Percentiles rank a stretch among this genome's conserved stretches.
These are phyloP conservation scores for Micromys minutus DNA, from an alignment of 2,113 vertebrate genomes.

Conservation along the genomic window DNA sequence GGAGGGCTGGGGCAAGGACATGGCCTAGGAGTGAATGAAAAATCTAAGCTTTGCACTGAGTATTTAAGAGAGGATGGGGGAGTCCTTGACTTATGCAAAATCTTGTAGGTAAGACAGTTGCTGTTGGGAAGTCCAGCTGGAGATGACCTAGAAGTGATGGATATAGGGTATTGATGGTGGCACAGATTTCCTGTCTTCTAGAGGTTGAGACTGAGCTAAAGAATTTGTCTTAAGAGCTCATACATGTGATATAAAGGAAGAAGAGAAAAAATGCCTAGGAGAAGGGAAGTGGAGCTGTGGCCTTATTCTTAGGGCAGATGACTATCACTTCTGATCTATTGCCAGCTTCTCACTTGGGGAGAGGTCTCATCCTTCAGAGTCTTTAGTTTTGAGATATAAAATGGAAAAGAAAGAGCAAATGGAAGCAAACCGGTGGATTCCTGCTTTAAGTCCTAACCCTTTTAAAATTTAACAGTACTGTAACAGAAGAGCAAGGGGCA, in stretches of 20 bases:
- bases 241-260: neutral
- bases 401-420: neutral
- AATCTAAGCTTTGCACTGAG: neutral
- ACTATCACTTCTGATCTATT: neutral
- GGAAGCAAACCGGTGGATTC: neutral
- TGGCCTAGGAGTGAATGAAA: neutral
- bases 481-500: neutral
- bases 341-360: neutral
- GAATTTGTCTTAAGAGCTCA: neutral
- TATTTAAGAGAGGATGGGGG: neutral
- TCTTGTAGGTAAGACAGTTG: neutral
- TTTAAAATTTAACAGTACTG: neutral
- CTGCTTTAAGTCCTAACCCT: constrained; percentile 33
- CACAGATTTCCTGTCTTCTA: neutral
- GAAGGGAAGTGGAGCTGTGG: neutral
- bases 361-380: neutral
- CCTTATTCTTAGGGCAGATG: neutral
- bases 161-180: too few relatives aligned
- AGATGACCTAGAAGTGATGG: neutral
- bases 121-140: neutral
- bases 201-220: neutral
- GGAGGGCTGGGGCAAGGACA: neutral
- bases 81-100: neutral
- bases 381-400: constrained; percentile 26
- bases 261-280: neutral